Evolutionary conservation across 2,797 vertebrate species (phyloP).

Genomic region (Gadopsis bispinosus): DNA sequence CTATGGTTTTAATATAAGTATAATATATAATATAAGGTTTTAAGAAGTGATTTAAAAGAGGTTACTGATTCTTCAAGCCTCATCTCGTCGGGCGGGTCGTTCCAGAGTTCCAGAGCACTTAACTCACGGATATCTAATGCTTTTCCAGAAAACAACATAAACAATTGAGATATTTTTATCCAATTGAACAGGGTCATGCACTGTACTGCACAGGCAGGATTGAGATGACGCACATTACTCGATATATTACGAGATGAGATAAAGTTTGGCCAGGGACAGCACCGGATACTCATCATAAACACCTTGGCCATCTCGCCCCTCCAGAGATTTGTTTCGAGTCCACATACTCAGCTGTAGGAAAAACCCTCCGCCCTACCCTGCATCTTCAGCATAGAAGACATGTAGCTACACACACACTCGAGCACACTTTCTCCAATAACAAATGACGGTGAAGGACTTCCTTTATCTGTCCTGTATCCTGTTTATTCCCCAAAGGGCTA

Average conservation of each 20-base stretch:
- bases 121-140: not conserved
- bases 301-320: conserved; percentile 13
- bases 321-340: conserved; percentile 46
- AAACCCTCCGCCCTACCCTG: conserved; percentile 46
- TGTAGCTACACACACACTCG: conserved; percentile 19
- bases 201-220: not conserved
- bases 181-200: not conserved
- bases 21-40: no score
- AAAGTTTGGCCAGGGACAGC: conserved; percentile 6
- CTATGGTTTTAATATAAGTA: no score
- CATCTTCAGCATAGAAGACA: conserved; percentile 43
- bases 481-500: conserved; percentile 66
- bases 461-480: conserved; percentile 66
- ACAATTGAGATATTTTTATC: conserved; percentile 25
- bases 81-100: no score
- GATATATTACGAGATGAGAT: conserved; percentile 24
- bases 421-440: conserved; percentile 44
- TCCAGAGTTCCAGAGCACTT: no score
- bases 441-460: conserved; percentile 67
- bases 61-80: no score
- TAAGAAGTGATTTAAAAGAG: no score
- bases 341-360: conserved; percentile 68
- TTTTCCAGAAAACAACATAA: conserved; percentile 16
- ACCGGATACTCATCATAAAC: conserved; percentile 33
- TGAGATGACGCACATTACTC: not conserved